phyloP scores from a whole-genome alignment of 1,140 invertebrate genomes.

The Campoletis sonorensis region DNA sequence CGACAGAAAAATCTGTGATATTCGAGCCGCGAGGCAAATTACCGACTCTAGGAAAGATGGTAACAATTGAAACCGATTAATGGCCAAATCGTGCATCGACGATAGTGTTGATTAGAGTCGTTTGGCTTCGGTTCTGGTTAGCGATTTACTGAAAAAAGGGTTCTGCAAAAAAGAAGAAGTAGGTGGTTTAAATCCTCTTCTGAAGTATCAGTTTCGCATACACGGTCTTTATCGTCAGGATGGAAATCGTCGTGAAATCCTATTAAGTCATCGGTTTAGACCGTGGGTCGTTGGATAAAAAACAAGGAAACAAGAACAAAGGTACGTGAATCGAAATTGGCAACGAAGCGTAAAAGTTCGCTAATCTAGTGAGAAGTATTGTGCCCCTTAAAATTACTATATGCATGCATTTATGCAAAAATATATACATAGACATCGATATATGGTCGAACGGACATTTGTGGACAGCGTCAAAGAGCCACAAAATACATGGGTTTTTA shows the following conservation, averaged over 20 bases:
- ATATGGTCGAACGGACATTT: neutral
- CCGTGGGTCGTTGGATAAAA: neutral
- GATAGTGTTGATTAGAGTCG: constrained; percentile 34
- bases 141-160: neutral
- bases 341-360: neutral
- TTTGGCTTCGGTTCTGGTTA: constrained; percentile 22
- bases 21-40: neutral
- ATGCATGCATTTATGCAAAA: too few species aligned
- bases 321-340: constrained; percentile 6
- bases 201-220: neutral
- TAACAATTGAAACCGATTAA: neutral
- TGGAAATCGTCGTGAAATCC: constrained; percentile 33
- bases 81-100: neutral
- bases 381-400: neutral
- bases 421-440: neutral
- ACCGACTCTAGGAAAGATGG: neutral
- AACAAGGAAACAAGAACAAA: neutral
- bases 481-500: neutral
- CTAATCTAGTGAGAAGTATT: neutral
- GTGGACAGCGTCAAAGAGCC: neutral
- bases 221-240: neutral
- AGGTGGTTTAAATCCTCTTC: constrained; percentile 16
- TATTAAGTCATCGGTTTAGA: constrained; percentile 4
- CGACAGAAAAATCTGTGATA: neutral
- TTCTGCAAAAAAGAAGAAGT: neutral